Evolutionary conservation across 2,797 vertebrate species (phyloP).

Genomic region (Cyprinodon diabolis): DNA sequence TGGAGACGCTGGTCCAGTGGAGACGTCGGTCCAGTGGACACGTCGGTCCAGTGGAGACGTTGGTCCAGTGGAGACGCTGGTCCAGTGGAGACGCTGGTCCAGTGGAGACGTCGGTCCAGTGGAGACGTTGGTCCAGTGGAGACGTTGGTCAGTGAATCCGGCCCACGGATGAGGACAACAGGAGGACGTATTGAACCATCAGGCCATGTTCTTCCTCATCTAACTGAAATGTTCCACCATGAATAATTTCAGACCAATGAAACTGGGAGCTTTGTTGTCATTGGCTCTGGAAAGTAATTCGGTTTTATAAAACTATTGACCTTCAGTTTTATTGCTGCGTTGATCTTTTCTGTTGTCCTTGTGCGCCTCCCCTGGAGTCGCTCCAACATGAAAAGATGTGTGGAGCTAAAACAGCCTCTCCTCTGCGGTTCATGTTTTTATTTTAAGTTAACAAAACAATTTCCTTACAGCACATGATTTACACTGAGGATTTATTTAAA

Average conservation of each 20-base stretch:
- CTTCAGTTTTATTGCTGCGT: constrained; percentile 63
- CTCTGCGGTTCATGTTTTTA: neutral
- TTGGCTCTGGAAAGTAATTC: constrained; percentile 45
- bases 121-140: no score
- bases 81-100: no score
- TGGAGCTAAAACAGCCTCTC: neutral
- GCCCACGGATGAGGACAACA: neutral
- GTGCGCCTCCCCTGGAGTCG: constrained; percentile 23
- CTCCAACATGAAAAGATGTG: constrained; percentile 28
- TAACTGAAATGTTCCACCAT: constrained; percentile 17
- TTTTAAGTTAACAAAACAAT: neutral
- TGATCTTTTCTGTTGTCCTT: constrained; percentile 47
- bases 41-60: no score
- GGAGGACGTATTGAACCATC: neutral
- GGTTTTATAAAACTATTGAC: constrained; percentile 51
- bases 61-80: no score
- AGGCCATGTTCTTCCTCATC: constrained; percentile 14
- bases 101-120: no score
- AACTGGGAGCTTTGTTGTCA: constrained; percentile 50
- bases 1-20: no score
- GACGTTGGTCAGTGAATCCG: neutral
- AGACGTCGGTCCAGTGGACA: no score
- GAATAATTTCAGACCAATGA: constrained; percentile 44
- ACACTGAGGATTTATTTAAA: constrained; percentile 10
- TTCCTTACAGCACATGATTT: neutral